Conservation (phyloP, 2,797 vertebrate genomes). For the Philypnodon macrostomus region DNA sequence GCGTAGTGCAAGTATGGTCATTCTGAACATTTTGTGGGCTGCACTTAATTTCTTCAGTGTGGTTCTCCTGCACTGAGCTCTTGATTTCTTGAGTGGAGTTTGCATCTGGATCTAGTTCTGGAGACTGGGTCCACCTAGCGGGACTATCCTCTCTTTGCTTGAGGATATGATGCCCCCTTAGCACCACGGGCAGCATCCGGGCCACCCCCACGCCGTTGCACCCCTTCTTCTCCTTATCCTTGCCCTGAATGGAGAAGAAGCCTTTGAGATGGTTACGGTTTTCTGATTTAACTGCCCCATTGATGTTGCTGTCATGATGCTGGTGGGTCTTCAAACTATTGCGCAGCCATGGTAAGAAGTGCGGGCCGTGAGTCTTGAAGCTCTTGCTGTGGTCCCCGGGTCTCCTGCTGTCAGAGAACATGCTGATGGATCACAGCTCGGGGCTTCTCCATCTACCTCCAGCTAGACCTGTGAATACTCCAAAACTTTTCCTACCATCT, state of each 20-base stretch:
- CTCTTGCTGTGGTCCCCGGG: conserved; percentile 59
- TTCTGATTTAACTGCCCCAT: conserved; percentile 55
- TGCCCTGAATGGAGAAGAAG: conserved; percentile 64
- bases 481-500: conserved; percentile 70
- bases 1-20: conserved; percentile 45
- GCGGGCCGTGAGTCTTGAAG: conserved; percentile 60
- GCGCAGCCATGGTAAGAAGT: conserved; percentile 72
- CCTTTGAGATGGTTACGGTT: conserved; percentile 55
- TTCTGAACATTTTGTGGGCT: conserved; percentile 30
- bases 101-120: conserved; percentile 41
- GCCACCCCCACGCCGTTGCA: conserved; percentile 61
- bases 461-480: conserved; percentile 29
- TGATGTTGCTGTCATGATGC: conserved; percentile 58
- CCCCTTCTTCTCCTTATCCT: conserved; percentile 51
- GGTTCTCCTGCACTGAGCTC: conserved; percentile 55
- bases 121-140: conserved; percentile 56
- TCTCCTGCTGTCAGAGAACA: conserved; percentile 73
- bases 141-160: conserved; percentile 57
- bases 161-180: conserved; percentile 63
- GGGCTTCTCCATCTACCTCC: conserved; percentile 64
- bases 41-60: conserved; percentile 48
- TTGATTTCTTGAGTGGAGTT: conserved; percentile 17
- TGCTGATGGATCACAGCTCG: conserved; percentile 60
- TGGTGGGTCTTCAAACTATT: conserved; percentile 68
- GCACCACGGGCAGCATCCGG: conserved; percentile 62